Evolutionary conservation across 2,797 vertebrate species (phyloP).

Genomic region (Epinephelus malabaricus): DNA sequence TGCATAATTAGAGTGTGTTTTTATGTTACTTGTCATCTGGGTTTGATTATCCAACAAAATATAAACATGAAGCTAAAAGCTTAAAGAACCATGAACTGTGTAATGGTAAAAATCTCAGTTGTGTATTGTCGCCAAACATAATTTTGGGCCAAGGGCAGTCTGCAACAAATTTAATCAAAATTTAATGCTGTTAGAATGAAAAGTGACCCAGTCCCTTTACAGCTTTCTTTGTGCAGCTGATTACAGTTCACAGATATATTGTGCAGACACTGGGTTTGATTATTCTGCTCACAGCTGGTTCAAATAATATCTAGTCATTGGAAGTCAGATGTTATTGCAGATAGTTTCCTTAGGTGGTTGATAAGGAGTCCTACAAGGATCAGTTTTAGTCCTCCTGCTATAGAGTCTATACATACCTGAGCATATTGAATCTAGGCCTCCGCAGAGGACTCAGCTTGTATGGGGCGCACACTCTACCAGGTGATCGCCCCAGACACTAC

Average conservation of each 20-base stretch:
- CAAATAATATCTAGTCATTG: no score
- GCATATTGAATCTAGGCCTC: no score
- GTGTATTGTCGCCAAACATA: neutral
- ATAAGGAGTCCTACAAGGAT: no score
- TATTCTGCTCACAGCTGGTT: no score
- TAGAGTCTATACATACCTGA: no score
- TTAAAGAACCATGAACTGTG: slow-evolving; percentile 4
- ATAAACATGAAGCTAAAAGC: slow-evolving; percentile 16
- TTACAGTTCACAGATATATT: neutral
- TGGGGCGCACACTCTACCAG: no score
- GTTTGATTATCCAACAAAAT: slow-evolving; percentile 35
- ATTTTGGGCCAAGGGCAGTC: neutral
- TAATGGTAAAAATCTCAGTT: neutral
- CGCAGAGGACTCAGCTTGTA: no score
- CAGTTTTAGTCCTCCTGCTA: no score
- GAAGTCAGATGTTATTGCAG: no score
- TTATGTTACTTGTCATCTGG: slow-evolving; percentile 49
- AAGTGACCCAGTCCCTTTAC: neutral
- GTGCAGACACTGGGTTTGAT: neutral
- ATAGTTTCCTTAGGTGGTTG: no score
- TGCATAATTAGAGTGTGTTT: slow-evolving; percentile 40
- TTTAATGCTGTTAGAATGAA: neutral
- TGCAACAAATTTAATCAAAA: neutral
- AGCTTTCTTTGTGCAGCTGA: neutral
- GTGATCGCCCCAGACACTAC: no score